These are phyloP conservation scores for Lates japonicus DNA, from an alignment of 2,797 vertebrate genomes.

Conservation along the genomic window DNA sequence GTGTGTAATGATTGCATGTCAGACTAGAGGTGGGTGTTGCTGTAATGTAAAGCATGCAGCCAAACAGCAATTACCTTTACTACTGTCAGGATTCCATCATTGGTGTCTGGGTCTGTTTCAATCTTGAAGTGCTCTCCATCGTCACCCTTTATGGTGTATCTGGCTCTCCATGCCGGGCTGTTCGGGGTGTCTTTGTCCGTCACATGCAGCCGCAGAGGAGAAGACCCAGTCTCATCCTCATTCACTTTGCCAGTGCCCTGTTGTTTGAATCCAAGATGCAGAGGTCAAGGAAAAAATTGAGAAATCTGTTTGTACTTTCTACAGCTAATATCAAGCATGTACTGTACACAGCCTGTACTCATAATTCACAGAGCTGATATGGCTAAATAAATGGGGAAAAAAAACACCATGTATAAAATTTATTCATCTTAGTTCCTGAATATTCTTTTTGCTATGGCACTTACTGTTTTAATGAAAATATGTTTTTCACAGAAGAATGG, in stretches of 20 bases:
- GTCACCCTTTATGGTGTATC: constrained; percentile 74
- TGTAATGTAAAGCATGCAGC: constrained; percentile 35
- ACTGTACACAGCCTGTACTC: too few species aligned
- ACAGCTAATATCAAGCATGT: too few species aligned
- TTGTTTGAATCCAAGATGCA: neutral
- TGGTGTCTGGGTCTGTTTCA: constrained; percentile 80
- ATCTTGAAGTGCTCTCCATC: constrained; percentile 67
- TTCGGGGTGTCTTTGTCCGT: constrained; percentile 69
- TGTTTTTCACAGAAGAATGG: too few species aligned
- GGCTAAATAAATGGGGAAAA: neutral
- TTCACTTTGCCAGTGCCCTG: constrained; percentile 72
- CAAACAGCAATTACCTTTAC: constrained; percentile 65
- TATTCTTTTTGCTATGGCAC: too few species aligned
- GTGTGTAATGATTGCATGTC: neutral
- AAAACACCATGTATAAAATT: too few species aligned
- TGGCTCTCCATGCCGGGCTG: constrained; percentile 76
- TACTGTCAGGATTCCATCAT: constrained; percentile 82
- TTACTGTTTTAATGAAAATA: too few species aligned
- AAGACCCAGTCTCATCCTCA: constrained; percentile 65
- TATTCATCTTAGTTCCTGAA: too few species aligned
- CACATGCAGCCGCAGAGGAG: constrained; percentile 74
- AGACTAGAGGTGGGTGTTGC: neutral
- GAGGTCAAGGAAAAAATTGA: neutral
- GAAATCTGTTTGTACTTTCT: neutral
- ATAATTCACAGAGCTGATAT: neutral